Conservation (phyloP, 2,888 invertebrate species). For the Ormyrus nitidulus region DNA sequence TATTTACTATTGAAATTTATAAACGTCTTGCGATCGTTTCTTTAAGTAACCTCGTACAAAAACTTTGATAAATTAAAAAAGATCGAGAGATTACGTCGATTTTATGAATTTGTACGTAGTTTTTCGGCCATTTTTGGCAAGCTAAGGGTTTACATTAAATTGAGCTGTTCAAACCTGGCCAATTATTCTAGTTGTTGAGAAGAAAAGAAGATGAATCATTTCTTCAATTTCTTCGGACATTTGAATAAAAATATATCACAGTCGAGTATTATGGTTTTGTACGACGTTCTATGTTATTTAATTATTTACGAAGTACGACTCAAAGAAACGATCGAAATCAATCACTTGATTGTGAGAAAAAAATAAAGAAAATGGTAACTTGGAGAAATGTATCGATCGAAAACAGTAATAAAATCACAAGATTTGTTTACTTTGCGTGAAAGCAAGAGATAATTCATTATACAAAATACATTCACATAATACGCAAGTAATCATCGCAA, state of each 20-base stretch:
- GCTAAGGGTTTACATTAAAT: conserved; percentile 28
- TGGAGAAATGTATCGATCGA: conserved; percentile 26
- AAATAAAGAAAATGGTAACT: conserved; percentile 48
- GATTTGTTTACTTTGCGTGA: conserved; percentile 57
- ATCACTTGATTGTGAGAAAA: conserved; percentile 14
- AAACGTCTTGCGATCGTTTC: conserved; percentile 24
- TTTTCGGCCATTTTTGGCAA: conserved; percentile 41
- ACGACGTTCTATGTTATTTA: conserved; percentile 34
- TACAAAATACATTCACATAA: conserved; percentile 62
- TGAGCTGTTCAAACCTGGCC: conserved; percentile 37
- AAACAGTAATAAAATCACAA: conserved; percentile 56
- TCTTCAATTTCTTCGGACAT: conserved; percentile 40
- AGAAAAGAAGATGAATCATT: conserved; percentile 44
- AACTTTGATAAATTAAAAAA: conserved; percentile 9
- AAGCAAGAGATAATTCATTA: conserved; percentile 59
- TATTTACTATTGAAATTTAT: conserved; percentile 12
- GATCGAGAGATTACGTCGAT: conserved; percentile 39
- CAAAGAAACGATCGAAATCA: conserved; percentile 35
- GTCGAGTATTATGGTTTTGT: conserved; percentile 60
- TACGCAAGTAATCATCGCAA: conserved; percentile 59
- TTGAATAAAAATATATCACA: conserved; percentile 61
- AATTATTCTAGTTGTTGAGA: conserved; percentile 38
- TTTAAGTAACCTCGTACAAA: conserved; percentile 25
- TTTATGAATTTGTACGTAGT: conserved; percentile 45
- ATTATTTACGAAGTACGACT: conserved; percentile 24